Conservation (phyloP, 2,888 invertebrate genomes). For the Hololepta plana region DNA sequence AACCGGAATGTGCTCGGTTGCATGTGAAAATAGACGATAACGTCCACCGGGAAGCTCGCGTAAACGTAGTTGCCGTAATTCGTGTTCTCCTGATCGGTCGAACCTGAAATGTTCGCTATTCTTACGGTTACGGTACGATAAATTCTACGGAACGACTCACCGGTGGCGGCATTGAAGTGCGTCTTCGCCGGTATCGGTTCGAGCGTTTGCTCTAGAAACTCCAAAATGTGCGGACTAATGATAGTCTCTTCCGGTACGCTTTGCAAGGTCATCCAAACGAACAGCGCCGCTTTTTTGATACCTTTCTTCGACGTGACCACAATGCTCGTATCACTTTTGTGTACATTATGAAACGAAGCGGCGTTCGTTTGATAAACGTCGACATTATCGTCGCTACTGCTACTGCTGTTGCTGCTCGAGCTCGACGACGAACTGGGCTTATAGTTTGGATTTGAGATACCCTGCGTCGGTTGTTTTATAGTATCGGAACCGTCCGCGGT, state of each 20-base stretch:
- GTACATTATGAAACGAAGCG: neutral
- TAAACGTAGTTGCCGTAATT: constrained; percentile 67
- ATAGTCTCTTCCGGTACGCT: constrained; percentile 96
- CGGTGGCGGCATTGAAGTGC: no score
- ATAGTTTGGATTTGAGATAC: constrained; percentile 27
- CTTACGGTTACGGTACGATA: no score
- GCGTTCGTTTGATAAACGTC: constrained; percentile 5
- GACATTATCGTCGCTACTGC: constrained; percentile 6
- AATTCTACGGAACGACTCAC: no score
- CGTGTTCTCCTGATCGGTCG: constrained; percentile 35
- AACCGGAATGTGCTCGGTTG: constrained; percentile 93
- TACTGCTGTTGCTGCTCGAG: constrained; percentile 15
- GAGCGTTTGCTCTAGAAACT: constrained; percentile 91
- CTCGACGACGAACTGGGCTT: constrained; percentile 20
- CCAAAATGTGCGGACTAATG: constrained; percentile 90
- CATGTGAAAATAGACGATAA: constrained; percentile 96
- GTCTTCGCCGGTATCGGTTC: constrained; percentile 68
- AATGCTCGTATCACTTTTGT: neutral
- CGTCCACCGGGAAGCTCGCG: constrained; percentile 94
- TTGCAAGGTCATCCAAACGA: constrained; percentile 92
- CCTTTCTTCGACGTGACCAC: constrained; percentile 33
- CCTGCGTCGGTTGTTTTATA: constrained; percentile 17
- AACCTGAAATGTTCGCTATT: no score
- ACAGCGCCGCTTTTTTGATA: constrained; percentile 74
- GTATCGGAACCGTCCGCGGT: constrained; percentile 9